Evolutionary conservation across 2,113 vertebrate genomes (phyloP).

Genomic region (Epinephelus moara): DNA sequence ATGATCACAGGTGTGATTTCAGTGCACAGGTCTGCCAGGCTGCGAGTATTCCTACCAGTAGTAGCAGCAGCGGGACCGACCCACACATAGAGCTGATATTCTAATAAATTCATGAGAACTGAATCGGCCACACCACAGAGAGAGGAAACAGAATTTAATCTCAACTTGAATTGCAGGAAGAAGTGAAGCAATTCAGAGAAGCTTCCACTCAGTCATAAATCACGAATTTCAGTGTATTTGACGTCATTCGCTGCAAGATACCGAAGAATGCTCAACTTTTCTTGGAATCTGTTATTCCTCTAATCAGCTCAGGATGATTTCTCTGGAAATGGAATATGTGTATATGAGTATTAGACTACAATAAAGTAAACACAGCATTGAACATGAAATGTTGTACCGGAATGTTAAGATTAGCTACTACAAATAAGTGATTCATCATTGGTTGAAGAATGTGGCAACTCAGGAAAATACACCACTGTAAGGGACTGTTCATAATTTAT

Average conservation of each 20-base stretch:
- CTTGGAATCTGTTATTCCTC: constrained; percentile 36
- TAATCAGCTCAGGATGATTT: constrained; percentile 36
- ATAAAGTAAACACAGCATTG: constrained; percentile 4
- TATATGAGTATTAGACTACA: neutral
- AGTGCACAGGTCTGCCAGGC: constrained; percentile 18
- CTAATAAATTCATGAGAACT: constrained; percentile 16
- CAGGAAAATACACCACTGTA: no score
- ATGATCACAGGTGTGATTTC: constrained; percentile 56
- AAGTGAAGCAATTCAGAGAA: constrained; percentile 42
- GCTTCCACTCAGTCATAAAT: constrained; percentile 37
- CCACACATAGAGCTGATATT: neutral
- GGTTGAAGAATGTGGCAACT: no score
- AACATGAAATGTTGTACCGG: neutral
- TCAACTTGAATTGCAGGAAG: constrained; percentile 20
- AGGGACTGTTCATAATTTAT: no score
- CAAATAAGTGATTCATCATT: neutral
- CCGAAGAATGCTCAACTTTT: constrained; percentile 20
- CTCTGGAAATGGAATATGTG: constrained; percentile 17
- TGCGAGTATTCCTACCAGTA: constrained; percentile 5
- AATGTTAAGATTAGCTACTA: neutral
- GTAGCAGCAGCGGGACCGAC: neutral
- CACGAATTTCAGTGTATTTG: constrained; percentile 2
- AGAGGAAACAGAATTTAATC: constrained; percentile 19
- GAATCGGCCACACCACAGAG: neutral
- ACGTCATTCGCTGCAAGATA: constrained; percentile 33